phyloP scores from a whole-genome alignment of 2,113 vertebrate genomes.

The Datnioides undecimradiatus region DNA sequence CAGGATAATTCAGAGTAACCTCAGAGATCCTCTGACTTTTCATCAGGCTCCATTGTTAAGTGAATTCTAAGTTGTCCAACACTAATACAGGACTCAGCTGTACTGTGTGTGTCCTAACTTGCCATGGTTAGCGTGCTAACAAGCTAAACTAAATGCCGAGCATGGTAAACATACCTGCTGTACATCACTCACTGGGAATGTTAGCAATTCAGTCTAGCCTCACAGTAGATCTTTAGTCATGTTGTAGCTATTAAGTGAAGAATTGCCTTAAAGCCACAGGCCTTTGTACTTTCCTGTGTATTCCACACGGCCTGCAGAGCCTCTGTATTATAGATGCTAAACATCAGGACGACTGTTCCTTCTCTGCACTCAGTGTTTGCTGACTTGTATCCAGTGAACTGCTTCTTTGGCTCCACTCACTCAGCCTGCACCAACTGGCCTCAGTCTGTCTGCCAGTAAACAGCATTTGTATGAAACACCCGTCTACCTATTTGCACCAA shows the following conservation, averaged over 20 bases:
- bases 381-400: neutral
- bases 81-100: neutral
- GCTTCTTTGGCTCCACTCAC: neutral
- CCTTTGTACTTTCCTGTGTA: neutral
- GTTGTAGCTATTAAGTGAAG: neutral
- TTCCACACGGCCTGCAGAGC: neutral
- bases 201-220: neutral
- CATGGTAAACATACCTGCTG: neutral
- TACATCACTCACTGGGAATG: neutral
- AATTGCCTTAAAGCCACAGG: neutral
- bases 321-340: neutral
- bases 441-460: conserved; percentile 23
- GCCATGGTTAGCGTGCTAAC: neutral
- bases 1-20: too few relatives aligned
- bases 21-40: too few relatives aligned
- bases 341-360: too few relatives aligned
- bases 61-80: neutral
- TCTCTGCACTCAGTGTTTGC: neutral
- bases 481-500: conserved; percentile 37
- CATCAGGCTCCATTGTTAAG: too few relatives aligned
- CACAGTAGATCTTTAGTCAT: neutral
- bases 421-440: neutral
- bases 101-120: too few relatives aligned
- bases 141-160: neutral
- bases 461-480: neutral